These are phyloP conservation scores for Pristionchus fissidentatus DNA, from an alignment of 2,888 invertebrate genomes.

Conservation along the genomic window DNA sequence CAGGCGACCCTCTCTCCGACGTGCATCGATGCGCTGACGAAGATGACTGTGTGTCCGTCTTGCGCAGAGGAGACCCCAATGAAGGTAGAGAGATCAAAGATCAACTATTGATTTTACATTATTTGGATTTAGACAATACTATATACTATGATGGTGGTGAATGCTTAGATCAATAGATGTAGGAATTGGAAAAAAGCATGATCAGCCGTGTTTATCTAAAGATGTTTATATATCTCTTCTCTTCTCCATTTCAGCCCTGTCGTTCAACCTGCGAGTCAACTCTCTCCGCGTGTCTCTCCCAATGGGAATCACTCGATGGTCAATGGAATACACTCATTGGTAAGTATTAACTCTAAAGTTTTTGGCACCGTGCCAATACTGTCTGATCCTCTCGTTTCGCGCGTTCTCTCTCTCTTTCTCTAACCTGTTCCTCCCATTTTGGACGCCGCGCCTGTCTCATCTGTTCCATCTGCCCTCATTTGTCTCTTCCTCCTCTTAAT, in stretches of 20 bases:
- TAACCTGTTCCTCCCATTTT: too few species aligned
- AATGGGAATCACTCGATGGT: constrained; percentile 27
- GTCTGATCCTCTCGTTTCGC: background rate
- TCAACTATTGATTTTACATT: background rate
- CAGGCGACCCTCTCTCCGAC: constrained; percentile 11
- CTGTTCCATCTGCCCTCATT: too few species aligned
- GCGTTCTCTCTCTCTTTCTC: background rate
- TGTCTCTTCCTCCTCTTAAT: background rate
- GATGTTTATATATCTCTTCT: too few species aligned
- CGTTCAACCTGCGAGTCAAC: constrained; percentile 29
- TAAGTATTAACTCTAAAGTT: too few species aligned
- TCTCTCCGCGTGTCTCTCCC: constrained; percentile 32
- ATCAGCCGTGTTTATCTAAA: too few species aligned
- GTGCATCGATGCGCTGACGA: constrained; percentile 5
- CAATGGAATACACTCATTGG: constrained; percentile 45
- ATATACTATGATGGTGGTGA: too few species aligned
- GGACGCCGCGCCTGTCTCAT: too few species aligned
- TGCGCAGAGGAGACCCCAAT: constrained; percentile 65
- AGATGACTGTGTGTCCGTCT: constrained; percentile 41
- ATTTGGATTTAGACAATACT: too few species aligned
- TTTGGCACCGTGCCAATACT: too few species aligned
- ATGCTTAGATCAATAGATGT: background rate
- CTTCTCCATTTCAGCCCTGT: constrained; percentile 22
- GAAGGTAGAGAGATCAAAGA: constrained; percentile 61
- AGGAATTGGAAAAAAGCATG: background rate